Evolutionary conservation across 2,797 vertebrate genomes (phyloP).

Genomic region (Protosalanx chinensis): DNA sequence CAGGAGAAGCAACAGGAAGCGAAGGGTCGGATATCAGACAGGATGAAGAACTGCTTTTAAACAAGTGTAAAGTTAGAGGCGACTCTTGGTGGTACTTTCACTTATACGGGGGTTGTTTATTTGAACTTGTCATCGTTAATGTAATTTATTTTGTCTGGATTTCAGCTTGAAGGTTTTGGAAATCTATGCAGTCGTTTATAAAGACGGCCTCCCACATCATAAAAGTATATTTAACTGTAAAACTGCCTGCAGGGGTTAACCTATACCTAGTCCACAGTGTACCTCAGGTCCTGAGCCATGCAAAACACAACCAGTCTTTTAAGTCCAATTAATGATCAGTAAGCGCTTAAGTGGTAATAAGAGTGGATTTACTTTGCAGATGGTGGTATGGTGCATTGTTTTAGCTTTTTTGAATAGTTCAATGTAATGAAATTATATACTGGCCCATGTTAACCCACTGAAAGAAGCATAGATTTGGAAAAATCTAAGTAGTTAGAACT

Average conservation of each 20-base stretch:
- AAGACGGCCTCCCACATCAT: too few species aligned
- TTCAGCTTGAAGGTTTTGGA: too few species aligned
- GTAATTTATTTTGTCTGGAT: too few species aligned
- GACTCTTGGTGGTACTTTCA: neutral
- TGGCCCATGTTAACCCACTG: too few species aligned
- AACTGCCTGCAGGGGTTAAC: too few species aligned
- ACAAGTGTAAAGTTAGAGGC: neutral
- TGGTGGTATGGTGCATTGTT: neutral
- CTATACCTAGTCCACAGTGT: neutral
- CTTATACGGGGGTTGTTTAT: too few species aligned
- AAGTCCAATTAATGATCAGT: neutral
- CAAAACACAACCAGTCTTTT: neutral
- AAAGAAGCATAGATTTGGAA: too few species aligned
- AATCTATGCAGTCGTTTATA: too few species aligned
- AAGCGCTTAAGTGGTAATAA: conserved; percentile 1
- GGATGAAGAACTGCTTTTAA: conserved; percentile 7
- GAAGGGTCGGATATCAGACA: conserved; percentile 10
- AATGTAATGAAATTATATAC: too few species aligned
- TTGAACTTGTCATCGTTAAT: too few species aligned
- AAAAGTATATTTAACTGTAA: too few species aligned
- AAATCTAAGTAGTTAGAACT: too few species aligned
- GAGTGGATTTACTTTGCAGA: neutral
- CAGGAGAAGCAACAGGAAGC: conserved; percentile 20
- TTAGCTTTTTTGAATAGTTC: neutral
- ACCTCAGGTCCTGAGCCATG: neutral